These are phyloP conservation scores for Branchinecta lindahli DNA, from an alignment of 1,140 invertebrate genomes.

Conservation along the genomic window DNA sequence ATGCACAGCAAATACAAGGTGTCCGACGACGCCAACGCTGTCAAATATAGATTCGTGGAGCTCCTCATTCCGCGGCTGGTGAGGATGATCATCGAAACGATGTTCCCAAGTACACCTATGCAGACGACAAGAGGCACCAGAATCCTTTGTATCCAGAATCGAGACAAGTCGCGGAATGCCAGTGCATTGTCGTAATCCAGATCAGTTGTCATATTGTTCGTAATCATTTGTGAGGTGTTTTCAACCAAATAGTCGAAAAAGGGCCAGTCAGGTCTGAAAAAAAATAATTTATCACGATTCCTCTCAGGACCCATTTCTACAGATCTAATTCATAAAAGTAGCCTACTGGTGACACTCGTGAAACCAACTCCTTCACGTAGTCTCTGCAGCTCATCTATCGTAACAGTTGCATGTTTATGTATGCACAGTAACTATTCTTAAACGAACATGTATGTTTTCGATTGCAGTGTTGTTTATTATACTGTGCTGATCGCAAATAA, in stretches of 20 bases:
- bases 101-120: constrained; percentile 52
- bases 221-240: constrained; percentile 4
- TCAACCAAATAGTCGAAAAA: background rate
- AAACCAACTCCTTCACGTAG: no score
- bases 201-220: background rate
- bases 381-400: no score
- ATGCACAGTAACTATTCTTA: no score
- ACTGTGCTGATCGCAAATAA: no score
- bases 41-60: constrained; percentile 57
- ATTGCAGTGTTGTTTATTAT: no score
- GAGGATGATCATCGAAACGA: constrained; percentile 52
- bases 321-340: no score
- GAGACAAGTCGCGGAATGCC: constrained; percentile 31
- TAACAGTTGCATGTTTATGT: no score
- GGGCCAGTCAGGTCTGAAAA: background rate
- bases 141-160: constrained; percentile 47
- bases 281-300: background rate
- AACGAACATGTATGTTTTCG: no score
- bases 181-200: background rate
- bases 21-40: constrained; percentile 53
- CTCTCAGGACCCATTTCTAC: no score
- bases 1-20: constrained; percentile 49
- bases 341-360: no score
- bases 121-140: constrained; percentile 49
- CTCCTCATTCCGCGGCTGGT: constrained; percentile 54